Conservation (phyloP, 2,113 vertebrate genomes). For the Nymphicus hollandicus region DNA sequence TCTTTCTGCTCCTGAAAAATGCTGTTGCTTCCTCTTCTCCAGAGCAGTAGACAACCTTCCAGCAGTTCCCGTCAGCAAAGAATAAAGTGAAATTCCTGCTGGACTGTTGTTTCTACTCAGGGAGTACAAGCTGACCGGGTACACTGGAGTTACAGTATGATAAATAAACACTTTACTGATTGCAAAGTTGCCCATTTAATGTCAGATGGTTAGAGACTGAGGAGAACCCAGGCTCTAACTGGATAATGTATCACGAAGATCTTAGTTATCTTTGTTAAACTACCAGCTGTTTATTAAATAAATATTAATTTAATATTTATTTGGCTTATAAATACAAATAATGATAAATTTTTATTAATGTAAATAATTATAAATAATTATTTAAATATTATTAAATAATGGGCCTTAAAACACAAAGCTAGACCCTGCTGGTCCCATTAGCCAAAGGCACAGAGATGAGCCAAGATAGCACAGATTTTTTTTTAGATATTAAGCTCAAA, state of each 20-base stretch:
- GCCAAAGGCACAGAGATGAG: not conserved
- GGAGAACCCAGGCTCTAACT: not conserved
- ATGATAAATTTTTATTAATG: too few species aligned
- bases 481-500: not conserved
- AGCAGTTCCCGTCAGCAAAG: not conserved
- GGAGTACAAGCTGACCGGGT: not conserved
- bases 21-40: not conserved
- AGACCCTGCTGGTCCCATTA: not conserved
- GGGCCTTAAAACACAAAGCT: not conserved
- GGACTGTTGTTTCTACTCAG: not conserved
- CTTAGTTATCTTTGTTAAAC: not conserved
- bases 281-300: not conserved
- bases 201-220: not conserved
- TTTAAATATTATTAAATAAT: not conserved
- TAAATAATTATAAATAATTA: not conserved
- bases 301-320: not conserved
- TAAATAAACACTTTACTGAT: not conserved
- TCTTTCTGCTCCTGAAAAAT: not conserved
- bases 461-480: not conserved
- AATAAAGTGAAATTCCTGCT: not conserved
- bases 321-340: not conserved
- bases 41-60: not conserved
- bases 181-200: not conserved
- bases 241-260: not conserved
- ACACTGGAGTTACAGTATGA: accelerated